phyloP scores from a whole-genome alignment of 2,888 invertebrate species.

The Liodrosophila aerea region DNA sequence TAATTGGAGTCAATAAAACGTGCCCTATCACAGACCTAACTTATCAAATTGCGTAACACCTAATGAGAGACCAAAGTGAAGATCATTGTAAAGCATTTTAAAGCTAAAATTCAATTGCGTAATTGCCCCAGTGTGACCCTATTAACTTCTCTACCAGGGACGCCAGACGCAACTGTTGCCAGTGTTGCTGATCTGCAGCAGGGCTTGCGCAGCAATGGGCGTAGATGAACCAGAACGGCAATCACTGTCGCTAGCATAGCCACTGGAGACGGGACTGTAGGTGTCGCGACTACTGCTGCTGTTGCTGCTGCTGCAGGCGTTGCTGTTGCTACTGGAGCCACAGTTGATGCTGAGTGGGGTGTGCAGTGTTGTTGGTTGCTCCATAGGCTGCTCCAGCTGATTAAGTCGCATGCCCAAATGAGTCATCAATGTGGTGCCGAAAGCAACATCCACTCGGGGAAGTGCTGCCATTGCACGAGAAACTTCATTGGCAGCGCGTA shows the following conservation, averaged over 20 bases:
- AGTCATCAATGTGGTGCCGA: constrained; percentile 94
- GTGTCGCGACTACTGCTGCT: constrained; percentile 46
- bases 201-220: constrained; percentile 42
- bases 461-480: constrained; percentile 92
- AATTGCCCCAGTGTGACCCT: constrained; percentile 42
- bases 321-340: constrained; percentile 19
- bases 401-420: constrained; percentile 93
- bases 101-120: constrained; percentile 67
- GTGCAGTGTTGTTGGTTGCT: constrained; percentile 46
- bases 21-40: constrained; percentile 79
- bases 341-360: constrained; percentile 72
- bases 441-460: constrained; percentile 92
- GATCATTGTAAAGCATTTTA: constrained; percentile 75
- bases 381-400: constrained; percentile 72
- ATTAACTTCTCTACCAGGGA: constrained; percentile 74
- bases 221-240: constrained; percentile 46
- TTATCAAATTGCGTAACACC: constrained; percentile 66
- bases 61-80: constrained; percentile 60
- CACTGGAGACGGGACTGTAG: constrained; percentile 80
- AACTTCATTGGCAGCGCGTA: constrained; percentile 94
- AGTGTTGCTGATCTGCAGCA: constrained; percentile 69
- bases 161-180: constrained; percentile 77
- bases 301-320: constrained; percentile 23
- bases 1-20: constrained; percentile 69
- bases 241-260: constrained; percentile 81